Base-by-base conservation (phyloP, 1,140 invertebrate genomes). In the Drosophila busckii region DNA sequence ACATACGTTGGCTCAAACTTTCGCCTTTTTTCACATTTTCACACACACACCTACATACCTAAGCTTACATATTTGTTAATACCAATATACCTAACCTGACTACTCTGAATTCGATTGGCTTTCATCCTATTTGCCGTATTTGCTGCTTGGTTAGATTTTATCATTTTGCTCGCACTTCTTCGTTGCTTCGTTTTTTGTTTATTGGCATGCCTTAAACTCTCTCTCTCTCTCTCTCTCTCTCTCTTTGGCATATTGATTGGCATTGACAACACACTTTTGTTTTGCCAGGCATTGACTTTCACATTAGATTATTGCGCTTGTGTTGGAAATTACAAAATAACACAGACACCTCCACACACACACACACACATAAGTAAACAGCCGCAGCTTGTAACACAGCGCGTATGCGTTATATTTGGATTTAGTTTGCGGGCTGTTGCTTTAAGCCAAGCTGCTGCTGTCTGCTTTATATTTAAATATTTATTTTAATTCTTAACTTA, bases 51-150 rank as follows among this genome's bases (percentile, higher is more conserved):
- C 37, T 48, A 35, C 25, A 22, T 26, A 20, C 9, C 13, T 28
- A 9, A 20, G 41, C 63, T 49, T 53, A 80, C 63, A 68, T 80
- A 73, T 80, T 78, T 78, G 73, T 78, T 78, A 80, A 80, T 78
- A 80, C 75, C 63, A 68, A 32, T 59, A 64, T 59, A 45, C 63
- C 49, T 37, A 58, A 37, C 48, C 37, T 41, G 31, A 67, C 53
- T 71, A 53, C 58, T n/a, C n/a, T 49, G 59, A 61, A 70, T 75
- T 73, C 64, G 65, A 82, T 83, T 82, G 75, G 65, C 70, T 83
- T 82, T 83, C 65, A 82, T 82, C 75, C 76, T 82, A 82, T 82
- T 82, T 82, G 65, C 60, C 70, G 75, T 62, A 75, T 82, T 82
- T 82, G 75, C 69, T 82, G 75, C 75, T 82, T 82, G 76, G 75